Percentiles rank a stretch among this genome's conserved stretches.
phyloP scores from a whole-genome alignment of 1,140 invertebrate species.

The Heliconius eleuchia region DNA sequence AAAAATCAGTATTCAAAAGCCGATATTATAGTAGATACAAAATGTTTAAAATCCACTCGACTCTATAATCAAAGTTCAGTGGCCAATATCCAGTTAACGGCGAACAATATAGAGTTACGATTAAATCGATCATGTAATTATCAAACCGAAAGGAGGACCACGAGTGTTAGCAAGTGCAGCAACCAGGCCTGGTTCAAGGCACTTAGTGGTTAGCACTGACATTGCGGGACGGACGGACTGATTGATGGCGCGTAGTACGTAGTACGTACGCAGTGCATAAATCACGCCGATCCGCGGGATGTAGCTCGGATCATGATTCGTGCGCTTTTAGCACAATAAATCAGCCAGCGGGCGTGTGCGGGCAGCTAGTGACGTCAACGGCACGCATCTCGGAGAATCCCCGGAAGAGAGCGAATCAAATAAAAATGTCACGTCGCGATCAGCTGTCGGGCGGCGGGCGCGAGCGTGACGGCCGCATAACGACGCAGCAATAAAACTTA shows the following conservation, averaged over 20 bases:
- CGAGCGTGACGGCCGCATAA: constrained; percentile 67
- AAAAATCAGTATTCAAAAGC: background rate
- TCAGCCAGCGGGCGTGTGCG: constrained; percentile 61
- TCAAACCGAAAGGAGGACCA: constrained; percentile 5
- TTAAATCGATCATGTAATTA: background rate
- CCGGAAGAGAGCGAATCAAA: constrained; percentile 79
- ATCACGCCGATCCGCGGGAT: constrained; percentile 60
- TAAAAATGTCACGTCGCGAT: constrained; percentile 81
- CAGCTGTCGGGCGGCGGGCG: constrained; percentile 70
- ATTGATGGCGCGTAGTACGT: too few relatives aligned
- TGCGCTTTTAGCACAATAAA: constrained; percentile 70
- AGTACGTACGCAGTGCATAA: constrained; percentile 55
- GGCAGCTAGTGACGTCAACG: constrained; percentile 75
- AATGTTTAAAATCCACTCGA: background rate
- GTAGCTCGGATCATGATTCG: constrained; percentile 52
- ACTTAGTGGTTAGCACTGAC: constrained; percentile 55
- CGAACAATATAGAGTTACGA: too few relatives aligned
- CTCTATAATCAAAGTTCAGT: background rate
- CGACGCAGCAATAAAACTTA: constrained; percentile 80
- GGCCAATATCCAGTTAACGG: too few relatives aligned
- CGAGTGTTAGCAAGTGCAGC: constrained; percentile 14
- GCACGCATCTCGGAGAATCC: constrained; percentile 78
- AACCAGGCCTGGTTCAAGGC: constrained; percentile 46
- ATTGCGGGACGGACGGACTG: constrained; percentile 40
- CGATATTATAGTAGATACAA: background rate